Evolutionary conservation across 2,888 invertebrate species (phyloP).

Genomic region (Cheilosia vernalis): DNA sequence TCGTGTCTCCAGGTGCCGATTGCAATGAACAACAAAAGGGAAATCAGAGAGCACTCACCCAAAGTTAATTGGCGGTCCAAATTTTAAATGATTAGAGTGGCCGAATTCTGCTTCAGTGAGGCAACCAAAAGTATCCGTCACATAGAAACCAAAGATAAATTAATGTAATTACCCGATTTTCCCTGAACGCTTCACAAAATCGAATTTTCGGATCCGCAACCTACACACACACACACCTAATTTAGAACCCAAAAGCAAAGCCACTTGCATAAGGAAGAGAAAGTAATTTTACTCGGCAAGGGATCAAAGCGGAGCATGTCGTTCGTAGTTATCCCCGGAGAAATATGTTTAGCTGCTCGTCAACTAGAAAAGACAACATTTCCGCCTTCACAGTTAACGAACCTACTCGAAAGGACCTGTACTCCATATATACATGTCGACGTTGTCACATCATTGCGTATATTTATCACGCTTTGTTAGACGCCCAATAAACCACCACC

Average conservation of each 20-base stretch:
- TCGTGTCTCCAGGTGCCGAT: too few relatives aligned
- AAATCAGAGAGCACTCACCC: too few relatives aligned
- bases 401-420: conserved; percentile 26
- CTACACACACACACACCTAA: neutral
- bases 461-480: conserved; percentile 51
- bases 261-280: too few relatives aligned
- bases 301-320: neutral
- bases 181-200: too few relatives aligned
- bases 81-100: too few relatives aligned
- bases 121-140: too few relatives aligned
- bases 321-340: conserved; percentile 29
- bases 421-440: conserved; percentile 23
- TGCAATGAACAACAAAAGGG: too few relatives aligned
- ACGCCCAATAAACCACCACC: conserved; percentile 36
- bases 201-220: neutral
- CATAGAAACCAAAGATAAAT: too few relatives aligned
- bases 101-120: too few relatives aligned
- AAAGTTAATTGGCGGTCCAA: too few relatives aligned
- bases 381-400: conserved; percentile 38
- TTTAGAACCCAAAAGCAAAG: too few relatives aligned
- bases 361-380: conserved; percentile 49
- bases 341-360: conserved; percentile 24
- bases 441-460: conserved; percentile 44
- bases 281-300: neutral
- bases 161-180: too few relatives aligned